Base-by-base conservation (phyloP, 1,140 invertebrate species). In the Glossosoma conforme region DNA sequence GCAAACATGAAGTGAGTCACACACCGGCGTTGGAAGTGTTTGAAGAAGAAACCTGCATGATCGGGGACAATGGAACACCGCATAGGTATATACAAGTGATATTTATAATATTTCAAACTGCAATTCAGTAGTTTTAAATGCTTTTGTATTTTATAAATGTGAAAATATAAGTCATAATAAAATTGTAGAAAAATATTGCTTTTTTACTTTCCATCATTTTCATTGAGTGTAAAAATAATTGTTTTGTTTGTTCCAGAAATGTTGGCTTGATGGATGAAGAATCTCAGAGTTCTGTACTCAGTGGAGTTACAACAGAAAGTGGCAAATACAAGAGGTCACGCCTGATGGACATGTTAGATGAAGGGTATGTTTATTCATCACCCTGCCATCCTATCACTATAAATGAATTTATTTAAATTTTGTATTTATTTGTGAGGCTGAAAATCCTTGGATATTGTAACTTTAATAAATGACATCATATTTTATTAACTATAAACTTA, bases 31-130 rank as follows among this genome's bases (percentile, higher is more conserved):
- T 84, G 22, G 81, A 85, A 60, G 75, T 86, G 3, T 87, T 87
- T 60, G 88, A 91, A 64, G 88, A 91, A 65, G 88, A 91, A 61
- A 92, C 88, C 2, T 79, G 88, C 58, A 92, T 91, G 88, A 91
- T 89, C 70, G 87, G 87, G 9, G 86, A 87, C 60, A 72, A 77
- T 60, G 73, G 72, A 35, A 80, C 74, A 40, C 70, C 68, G 15
- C 68, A 70, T 54, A 76, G 62, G 71, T 73, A 56, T n/a, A n/a
- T n/a, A n/a, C n/a, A n/a, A n/a, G n/a, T n/a, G n/a, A n/a, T n/a
- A n/a, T n/a, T n/a, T n/a, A n/a, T n/a, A n/a, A n/a, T n/a, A n/a
- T n/a, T n/a, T n/a, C n/a, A n/a, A n/a, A n/a, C n/a, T n/a, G n/a
- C n/a, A n/a, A n/a, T n/a, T n/a, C n/a, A n/a, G n/a, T n/a, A n/a